These are phyloP conservation scores for Stomatorhinus ivindoensis DNA, from an alignment of 2,113 vertebrate species.

Conservation along the genomic window DNA sequence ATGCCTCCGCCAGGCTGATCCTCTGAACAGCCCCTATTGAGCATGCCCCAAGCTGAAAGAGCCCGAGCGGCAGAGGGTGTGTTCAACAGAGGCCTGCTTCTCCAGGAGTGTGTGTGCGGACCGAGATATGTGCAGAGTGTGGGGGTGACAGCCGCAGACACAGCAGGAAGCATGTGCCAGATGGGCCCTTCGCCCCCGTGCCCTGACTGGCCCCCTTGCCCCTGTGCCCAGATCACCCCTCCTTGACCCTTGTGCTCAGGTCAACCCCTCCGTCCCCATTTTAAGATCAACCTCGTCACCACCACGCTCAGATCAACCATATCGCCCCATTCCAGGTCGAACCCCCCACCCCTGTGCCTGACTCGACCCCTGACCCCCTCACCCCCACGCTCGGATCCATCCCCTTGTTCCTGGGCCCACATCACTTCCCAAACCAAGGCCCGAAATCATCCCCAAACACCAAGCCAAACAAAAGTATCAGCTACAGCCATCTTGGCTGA, in stretches of 20 bases:
- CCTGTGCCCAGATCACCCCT: neutral
- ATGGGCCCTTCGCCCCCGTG: neutral
- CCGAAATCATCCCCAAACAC: neutral
- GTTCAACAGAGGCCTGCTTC: neutral
- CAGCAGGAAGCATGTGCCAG: neutral
- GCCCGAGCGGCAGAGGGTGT: neutral
- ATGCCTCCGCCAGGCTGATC: neutral
- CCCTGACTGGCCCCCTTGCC: neutral
- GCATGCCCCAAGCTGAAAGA: neutral
- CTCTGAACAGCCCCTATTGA: no score
- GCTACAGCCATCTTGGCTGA: neutral
- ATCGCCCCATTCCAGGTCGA: neutral
- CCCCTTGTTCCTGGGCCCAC: neutral
- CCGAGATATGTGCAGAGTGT: neutral
- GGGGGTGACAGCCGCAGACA: neutral
- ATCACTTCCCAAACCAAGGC: neutral
- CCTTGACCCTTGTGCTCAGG: neutral
- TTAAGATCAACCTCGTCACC: neutral
- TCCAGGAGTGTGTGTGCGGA: neutral
- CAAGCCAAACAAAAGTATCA: neutral
- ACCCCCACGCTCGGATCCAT: neutral
- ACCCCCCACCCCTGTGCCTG: neutral
- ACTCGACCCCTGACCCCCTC: neutral
- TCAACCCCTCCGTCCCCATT: neutral
- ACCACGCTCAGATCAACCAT: neutral